Conservation (phyloP, 2,797 vertebrate species). For the Schizothorax lantsangensis region DNA sequence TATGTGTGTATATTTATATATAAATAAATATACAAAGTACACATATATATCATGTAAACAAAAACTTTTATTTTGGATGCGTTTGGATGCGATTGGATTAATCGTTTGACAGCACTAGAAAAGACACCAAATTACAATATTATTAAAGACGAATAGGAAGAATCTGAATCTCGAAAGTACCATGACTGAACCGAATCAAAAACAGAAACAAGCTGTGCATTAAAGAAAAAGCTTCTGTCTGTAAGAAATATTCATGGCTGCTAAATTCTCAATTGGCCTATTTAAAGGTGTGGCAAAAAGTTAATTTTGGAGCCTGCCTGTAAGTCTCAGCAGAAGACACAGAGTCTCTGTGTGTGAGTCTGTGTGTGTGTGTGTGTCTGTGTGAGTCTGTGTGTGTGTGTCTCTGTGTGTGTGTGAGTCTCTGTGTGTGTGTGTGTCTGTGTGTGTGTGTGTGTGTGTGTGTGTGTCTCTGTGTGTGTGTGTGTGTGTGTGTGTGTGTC, state of each 20-base stretch:
- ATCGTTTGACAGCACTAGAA: too few species aligned
- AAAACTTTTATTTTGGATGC: too few species aligned
- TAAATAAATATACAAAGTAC: too few species aligned
- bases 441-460: too few species aligned
- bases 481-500: too few species aligned
- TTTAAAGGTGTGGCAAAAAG: neutral
- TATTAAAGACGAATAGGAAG: neutral
- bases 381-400: neutral
- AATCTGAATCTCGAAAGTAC: neutral
- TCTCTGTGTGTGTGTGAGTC: too few species aligned
- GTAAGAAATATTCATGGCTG: neutral
- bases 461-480: too few species aligned
- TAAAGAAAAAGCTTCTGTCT: slow-evolving; percentile 21
- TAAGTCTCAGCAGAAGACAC: neutral
- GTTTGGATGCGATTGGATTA: too few species aligned
- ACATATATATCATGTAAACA: too few species aligned
- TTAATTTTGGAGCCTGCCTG: neutral
- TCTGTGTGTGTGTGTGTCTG: too few species aligned
- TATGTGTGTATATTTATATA: too few species aligned
- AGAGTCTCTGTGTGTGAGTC: neutral
- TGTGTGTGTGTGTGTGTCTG: neutral
- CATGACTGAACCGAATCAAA: neutral
- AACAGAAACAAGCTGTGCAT: neutral
- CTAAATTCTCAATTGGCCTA: neutral
- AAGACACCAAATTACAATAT: neutral